phyloP scores from a whole-genome alignment of 2,113 vertebrate genomes.

The Larimichthys polyactis region DNA sequence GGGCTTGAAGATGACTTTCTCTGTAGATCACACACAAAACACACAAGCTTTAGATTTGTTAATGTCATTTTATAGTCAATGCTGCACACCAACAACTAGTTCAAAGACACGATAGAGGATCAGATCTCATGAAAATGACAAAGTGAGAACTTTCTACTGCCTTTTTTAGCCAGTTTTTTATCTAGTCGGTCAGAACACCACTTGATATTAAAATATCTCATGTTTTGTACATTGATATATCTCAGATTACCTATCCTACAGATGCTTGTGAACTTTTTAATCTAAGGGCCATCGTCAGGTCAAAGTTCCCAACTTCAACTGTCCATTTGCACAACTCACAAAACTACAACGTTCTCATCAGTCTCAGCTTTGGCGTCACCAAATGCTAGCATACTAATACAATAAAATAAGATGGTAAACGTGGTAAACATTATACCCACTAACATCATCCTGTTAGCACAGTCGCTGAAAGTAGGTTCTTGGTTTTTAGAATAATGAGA shows the following conservation, averaged over 20 bases:
- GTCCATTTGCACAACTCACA: not conserved
- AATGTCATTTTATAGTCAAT: not conserved
- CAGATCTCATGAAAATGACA: no score
- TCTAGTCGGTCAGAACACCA: not conserved
- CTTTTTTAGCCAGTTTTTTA: not conserved
- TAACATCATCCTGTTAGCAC: not conserved
- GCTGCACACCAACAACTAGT: not conserved
- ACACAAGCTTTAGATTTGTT: not conserved
- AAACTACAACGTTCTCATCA: not conserved
- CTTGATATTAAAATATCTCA: not conserved
- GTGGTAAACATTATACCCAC: no score
- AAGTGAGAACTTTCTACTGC: no score
- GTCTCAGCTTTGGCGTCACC: not conserved
- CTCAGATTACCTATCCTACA: not conserved
- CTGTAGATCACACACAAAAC: conserved; percentile 71
- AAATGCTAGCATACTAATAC: no score
- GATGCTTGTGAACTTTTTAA: not conserved
- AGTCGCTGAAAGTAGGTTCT: not conserved
- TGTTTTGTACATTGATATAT: not conserved
- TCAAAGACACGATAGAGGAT: no score
- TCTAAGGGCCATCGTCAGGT: not conserved
- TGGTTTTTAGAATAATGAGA: no score
- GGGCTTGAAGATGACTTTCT: conserved; percentile 94
- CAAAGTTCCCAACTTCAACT: not conserved
- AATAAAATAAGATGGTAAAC: no score